Evolutionary conservation across 2,113 vertebrate genomes (phyloP).

Genomic region (Melanostigma gelatinosum): DNA sequence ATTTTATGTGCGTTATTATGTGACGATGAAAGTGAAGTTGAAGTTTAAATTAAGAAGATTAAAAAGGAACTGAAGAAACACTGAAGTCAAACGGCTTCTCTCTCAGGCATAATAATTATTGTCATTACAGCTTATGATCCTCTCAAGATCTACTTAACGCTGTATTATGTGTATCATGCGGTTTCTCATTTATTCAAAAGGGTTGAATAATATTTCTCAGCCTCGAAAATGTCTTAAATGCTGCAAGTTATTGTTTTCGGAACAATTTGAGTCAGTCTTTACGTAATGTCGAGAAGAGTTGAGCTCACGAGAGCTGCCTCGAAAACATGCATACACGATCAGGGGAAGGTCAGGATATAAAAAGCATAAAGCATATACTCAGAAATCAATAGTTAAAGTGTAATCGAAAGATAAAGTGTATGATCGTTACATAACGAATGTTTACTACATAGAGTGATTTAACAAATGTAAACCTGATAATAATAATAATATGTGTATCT

Average conservation of each 20-base stretch:
- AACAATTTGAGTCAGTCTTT: background rate
- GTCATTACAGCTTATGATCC: constrained; percentile 35
- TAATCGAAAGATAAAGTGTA: too few relatives aligned
- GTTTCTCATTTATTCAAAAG: constrained; percentile 28
- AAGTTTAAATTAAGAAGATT: background rate
- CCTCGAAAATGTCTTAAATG: background rate
- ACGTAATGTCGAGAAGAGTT: too few relatives aligned
- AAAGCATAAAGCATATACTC: too few relatives aligned
- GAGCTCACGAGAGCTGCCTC: too few relatives aligned
- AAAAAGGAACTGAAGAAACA: constrained; percentile 5
- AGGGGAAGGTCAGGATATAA: too few relatives aligned
- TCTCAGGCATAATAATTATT: constrained; percentile 32
- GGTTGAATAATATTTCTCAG: background rate
- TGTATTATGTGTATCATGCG: background rate
- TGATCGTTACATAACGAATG: too few relatives aligned
- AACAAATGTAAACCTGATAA: too few relatives aligned
- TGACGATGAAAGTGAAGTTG: background rate
- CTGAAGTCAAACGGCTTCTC: constrained; percentile 2
- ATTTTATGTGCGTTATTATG: background rate
- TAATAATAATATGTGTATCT: too few relatives aligned
- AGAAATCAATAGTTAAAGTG: too few relatives aligned
- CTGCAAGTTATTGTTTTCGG: background rate
- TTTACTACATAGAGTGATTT: too few relatives aligned
- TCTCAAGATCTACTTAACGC: constrained; percentile 23
- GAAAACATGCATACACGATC: too few relatives aligned